Conservation (phyloP, 2,888 invertebrate species). For the Camptogramma bilineatum region DNA sequence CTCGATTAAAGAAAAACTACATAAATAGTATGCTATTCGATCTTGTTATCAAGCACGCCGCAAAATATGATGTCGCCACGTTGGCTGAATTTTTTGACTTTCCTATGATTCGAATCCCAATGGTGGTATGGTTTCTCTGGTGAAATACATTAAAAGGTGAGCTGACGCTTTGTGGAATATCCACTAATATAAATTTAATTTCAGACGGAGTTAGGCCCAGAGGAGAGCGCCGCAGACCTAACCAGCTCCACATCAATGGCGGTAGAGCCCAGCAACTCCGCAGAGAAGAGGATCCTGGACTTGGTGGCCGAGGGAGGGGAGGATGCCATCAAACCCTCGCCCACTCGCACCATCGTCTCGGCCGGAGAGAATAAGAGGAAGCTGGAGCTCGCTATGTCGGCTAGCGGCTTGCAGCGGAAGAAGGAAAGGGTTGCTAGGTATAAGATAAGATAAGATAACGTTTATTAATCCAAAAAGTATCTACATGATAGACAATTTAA, state of each 20-base stretch:
- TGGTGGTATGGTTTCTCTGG: too few species aligned
- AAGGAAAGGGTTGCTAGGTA: slow-evolving; percentile 86
- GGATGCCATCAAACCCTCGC: slow-evolving; percentile 87
- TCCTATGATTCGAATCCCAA: too few species aligned
- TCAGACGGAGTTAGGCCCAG: slow-evolving; percentile 67
- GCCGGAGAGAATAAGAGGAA: slow-evolving; percentile 89
- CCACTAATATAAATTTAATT: background rate
- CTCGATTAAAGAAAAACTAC: background rate
- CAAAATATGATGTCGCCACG: too few species aligned
- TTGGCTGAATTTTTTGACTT: too few species aligned
- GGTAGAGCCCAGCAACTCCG: slow-evolving; percentile 90
- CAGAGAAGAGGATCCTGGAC: slow-evolving; percentile 90
- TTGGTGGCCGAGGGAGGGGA: slow-evolving; percentile 87
- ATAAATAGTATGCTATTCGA: too few species aligned
- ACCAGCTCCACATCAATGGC: slow-evolving; percentile 89
- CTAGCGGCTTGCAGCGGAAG: slow-evolving; percentile 87
- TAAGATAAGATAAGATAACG: too few species aligned
- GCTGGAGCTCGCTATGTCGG: slow-evolving; percentile 90
- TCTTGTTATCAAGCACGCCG: too few species aligned
- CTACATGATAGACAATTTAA: too few species aligned
- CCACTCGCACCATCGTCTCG: slow-evolving; percentile 85
- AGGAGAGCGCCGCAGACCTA: slow-evolving; percentile 83
- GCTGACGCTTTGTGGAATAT: too few species aligned
- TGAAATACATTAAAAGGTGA: too few species aligned
- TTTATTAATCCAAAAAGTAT: too few species aligned